Conservation (phyloP, 2,113 vertebrate species). For the Raja brachyura region DNA sequence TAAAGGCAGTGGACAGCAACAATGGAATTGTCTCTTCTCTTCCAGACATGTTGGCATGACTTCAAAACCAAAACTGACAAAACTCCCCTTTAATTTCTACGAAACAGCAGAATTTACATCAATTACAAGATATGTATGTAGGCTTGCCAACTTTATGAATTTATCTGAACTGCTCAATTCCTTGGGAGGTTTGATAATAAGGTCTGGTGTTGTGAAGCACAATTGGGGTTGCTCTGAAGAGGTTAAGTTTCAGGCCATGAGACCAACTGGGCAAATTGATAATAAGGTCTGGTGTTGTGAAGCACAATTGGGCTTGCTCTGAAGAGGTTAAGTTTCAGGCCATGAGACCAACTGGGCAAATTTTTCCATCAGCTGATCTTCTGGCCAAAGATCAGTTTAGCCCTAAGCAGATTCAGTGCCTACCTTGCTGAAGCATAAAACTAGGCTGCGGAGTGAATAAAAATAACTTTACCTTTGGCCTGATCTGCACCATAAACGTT, state of each 20-base stretch:
- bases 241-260: background rate
- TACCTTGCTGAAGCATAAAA: background rate
- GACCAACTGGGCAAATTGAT: background rate
- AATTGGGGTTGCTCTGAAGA: background rate
- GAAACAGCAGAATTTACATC: background rate
- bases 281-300: background rate
- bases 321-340: background rate
- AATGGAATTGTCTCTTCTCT: background rate
- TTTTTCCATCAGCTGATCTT: background rate
- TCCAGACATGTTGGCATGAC: background rate
- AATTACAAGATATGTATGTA: background rate
- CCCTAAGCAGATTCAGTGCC: background rate
- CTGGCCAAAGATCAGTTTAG: background rate
- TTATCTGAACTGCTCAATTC: background rate
- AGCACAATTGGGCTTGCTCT: background rate
- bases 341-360: background rate
- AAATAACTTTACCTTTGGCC: conserved; percentile 30
- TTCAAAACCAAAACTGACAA: background rate
- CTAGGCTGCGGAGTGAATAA: background rate
- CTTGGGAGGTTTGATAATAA: background rate
- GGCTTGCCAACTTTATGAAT: too few species aligned
- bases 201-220: too few species aligned
- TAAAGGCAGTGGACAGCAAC: background rate
- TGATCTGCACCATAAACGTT: conserved; percentile 3
- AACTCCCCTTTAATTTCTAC: background rate